Evolutionary conservation across 1,140 invertebrate species (phyloP).

Genomic region (Chionoecetes opilio): DNA sequence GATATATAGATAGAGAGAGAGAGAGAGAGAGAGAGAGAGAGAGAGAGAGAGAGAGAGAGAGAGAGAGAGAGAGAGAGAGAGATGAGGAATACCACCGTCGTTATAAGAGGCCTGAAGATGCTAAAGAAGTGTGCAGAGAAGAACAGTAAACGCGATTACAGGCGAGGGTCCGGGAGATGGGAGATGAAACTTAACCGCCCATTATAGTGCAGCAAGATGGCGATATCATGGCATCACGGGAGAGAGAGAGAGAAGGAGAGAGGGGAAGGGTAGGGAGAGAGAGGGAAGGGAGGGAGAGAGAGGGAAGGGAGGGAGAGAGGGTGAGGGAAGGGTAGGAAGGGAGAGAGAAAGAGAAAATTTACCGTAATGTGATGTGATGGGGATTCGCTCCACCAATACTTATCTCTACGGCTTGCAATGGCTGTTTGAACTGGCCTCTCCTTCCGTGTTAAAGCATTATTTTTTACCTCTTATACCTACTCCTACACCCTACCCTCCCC

Average conservation of each 20-base stretch:
- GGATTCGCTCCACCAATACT: background rate
- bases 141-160: background rate
- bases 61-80: background rate
- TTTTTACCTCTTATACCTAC: background rate
- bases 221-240: background rate
- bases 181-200: slow-evolving; percentile 18
- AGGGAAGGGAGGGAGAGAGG: slow-evolving; percentile 6
- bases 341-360: slow-evolving; percentile 29
- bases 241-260: slow-evolving; percentile 36
- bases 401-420: slow-evolving; percentile 49
- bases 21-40: too few relatives aligned
- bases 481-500: background rate
- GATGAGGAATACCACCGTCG: background rate
- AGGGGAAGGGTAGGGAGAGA: background rate
- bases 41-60: too few relatives aligned
- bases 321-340: background rate
- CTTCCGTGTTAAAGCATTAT: slow-evolving; percentile 36
- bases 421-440: slow-evolving; percentile 38
- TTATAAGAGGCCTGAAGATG: background rate
- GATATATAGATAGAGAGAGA: too few relatives aligned
- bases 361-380: background rate
- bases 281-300: background rate
- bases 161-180: background rate
- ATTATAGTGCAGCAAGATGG: slow-evolving; percentile 17
- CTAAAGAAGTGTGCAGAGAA: slow-evolving; percentile 15